These are phyloP conservation scores for Chiridota heheva DNA, from an alignment of 35 echinoderm and acorn worm genomes.

Conservation along the genomic window DNA sequence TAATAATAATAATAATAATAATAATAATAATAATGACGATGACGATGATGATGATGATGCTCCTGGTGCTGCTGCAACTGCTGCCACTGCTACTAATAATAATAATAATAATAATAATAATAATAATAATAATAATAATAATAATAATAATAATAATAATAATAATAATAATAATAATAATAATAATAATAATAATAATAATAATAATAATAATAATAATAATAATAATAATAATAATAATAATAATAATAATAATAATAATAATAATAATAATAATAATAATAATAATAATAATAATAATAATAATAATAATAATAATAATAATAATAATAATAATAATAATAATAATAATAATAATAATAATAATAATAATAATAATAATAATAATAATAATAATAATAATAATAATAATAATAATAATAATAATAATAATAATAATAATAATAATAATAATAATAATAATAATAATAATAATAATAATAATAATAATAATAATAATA, in stretches of 20 bases:
- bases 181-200: neutral
- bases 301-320: no score
- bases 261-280: slow-evolving; percentile 9
- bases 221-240: neutral
- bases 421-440: neutral
- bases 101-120: neutral
- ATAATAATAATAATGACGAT: no score
- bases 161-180: neutral
- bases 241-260: slow-evolving; percentile 9
- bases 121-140: neutral
- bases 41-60: no score
- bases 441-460: neutral
- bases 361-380: no score
- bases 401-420: slow-evolving; percentile 9
- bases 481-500: neutral
- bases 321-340: no score
- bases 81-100: no score
- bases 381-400: no score
- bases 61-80: neutral
- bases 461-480: neutral
- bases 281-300: no score
- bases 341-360: no score
- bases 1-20: no score
- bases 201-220: neutral
- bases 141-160: neutral